Conservation (phyloP, 2,888 invertebrate species). For the Micoletzkya japonica region DNA sequence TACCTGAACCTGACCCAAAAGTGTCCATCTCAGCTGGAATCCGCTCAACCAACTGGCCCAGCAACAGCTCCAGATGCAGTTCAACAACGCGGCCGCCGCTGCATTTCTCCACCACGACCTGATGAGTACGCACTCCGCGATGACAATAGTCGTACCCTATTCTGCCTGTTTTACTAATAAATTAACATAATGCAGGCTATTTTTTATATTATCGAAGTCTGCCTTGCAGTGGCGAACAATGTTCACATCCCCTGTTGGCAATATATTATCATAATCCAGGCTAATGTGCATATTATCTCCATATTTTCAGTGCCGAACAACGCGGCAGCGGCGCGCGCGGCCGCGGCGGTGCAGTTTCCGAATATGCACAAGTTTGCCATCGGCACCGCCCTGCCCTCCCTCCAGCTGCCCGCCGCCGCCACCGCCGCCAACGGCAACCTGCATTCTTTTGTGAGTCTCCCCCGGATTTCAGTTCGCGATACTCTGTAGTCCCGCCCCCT, state of each 20-base stretch:
- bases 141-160: background rate
- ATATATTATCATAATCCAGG: background rate
- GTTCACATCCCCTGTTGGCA: background rate
- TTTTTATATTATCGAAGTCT: too few species aligned
- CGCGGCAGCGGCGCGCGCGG: background rate
- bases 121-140: background rate
- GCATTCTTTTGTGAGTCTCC: slow-evolving; percentile 13
- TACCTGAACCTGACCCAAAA: too few species aligned
- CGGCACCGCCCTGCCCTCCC: background rate
- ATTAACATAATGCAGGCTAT: too few species aligned
- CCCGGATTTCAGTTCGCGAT: background rate
- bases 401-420: slow-evolving; percentile 9
- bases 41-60: background rate
- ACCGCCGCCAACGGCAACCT: slow-evolving; percentile 5
- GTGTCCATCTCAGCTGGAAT: background rate
- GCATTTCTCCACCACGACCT: slow-evolving; percentile 15
- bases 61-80: background rate
- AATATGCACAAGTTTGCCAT: background rate
- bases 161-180: too few species aligned
- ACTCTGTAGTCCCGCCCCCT: background rate
- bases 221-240: too few species aligned
- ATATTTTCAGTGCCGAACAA: background rate
- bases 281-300: background rate
- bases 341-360: slow-evolving; percentile 7
- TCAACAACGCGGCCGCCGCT: background rate